A percentile compares a stretch with the other conserved stretches of the same genome.
Conservation (phyloP, 1,140 invertebrate genomes). For the Lysiphlebus fabarum region DNA sequence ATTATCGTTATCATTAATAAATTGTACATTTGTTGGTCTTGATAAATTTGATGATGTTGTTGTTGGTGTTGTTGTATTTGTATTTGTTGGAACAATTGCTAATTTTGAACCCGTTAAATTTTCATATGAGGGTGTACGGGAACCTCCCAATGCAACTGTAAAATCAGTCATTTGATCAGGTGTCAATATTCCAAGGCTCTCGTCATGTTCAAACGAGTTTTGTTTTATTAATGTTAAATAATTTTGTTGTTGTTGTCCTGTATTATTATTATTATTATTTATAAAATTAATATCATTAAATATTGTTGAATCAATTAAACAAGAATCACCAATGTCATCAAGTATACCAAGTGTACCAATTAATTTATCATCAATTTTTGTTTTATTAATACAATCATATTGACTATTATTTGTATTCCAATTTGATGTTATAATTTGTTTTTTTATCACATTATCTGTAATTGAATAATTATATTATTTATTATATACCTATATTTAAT, state of each 20-base stretch:
- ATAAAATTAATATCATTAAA: slow-evolving; percentile 33
- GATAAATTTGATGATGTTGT: slow-evolving; percentile 33
- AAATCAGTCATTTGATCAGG: slow-evolving; percentile 83
- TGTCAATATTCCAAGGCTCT: slow-evolving; percentile 79
- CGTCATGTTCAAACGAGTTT: slow-evolving; percentile 72
- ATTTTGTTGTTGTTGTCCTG: slow-evolving; percentile 38
- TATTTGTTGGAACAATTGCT: slow-evolving; percentile 25
- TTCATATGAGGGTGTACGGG: slow-evolving; percentile 59
- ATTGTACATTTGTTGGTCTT: slow-evolving; percentile 24
- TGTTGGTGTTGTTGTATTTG: slow-evolving; percentile 31
- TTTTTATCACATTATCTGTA: neutral
- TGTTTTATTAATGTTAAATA: slow-evolving; percentile 64
- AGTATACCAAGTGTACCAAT: slow-evolving; percentile 33
- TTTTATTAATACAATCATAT: neutral
- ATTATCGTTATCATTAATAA: slow-evolving; percentile 38
- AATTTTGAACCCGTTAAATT: slow-evolving; percentile 40
- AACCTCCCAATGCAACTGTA: slow-evolving; percentile 56
- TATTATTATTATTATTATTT: slow-evolving; percentile 42
- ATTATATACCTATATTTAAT: neutral
- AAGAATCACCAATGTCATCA: slow-evolving; percentile 40
- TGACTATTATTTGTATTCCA: neutral
- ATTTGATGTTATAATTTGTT: neutral
- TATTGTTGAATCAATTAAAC: slow-evolving; percentile 33
- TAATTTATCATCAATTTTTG: slow-evolving; percentile 6
- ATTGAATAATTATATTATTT: neutral